These are phyloP conservation scores for Lutjanus argentimaculatus DNA, from an alignment of 2,797 vertebrate species.

Conservation along the genomic window DNA sequence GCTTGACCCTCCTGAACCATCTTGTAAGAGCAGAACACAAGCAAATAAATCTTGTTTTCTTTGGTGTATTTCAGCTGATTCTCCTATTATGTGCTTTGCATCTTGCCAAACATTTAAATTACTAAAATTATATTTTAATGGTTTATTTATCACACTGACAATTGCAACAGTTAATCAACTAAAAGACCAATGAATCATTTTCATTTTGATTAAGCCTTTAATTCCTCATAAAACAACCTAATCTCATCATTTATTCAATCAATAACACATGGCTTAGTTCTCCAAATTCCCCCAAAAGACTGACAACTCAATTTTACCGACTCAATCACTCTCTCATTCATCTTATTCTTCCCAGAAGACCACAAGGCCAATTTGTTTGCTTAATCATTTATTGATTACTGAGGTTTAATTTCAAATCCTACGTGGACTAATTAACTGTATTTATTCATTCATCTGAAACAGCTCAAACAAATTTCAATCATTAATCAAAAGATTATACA, in stretches of 20 bases:
- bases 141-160: not conserved
- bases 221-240: not conserved
- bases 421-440: not conserved
- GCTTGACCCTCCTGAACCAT: slow-evolving; percentile 7
- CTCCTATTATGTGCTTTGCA: not conserved
- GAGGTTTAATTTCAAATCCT: slow-evolving; percentile 19
- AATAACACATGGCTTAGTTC: not conserved
- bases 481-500: not conserved
- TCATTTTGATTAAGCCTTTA: slow-evolving; percentile 7
- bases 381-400: slow-evolving; percentile 44
- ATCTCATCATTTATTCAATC: slow-evolving; percentile 17
- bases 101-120: not conserved
- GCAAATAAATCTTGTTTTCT: not conserved
- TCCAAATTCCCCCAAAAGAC: slow-evolving; percentile 5
- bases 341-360: not conserved
- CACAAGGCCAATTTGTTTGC: slow-evolving; percentile 11
- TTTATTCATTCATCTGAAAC: not conserved
- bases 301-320: slow-evolving; percentile 3
- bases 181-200: slow-evolving; percentile 4
- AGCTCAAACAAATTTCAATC: not conserved
- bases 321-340: slow-evolving; percentile 6
- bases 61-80: not conserved
- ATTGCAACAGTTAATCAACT: not conserved
- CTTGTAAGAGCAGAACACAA: slow-evolving; percentile 28
- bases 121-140: no score